These are phyloP conservation scores for Xyliphius kryptos DNA, from an alignment of 2,113 vertebrate species.

Conservation along the genomic window DNA sequence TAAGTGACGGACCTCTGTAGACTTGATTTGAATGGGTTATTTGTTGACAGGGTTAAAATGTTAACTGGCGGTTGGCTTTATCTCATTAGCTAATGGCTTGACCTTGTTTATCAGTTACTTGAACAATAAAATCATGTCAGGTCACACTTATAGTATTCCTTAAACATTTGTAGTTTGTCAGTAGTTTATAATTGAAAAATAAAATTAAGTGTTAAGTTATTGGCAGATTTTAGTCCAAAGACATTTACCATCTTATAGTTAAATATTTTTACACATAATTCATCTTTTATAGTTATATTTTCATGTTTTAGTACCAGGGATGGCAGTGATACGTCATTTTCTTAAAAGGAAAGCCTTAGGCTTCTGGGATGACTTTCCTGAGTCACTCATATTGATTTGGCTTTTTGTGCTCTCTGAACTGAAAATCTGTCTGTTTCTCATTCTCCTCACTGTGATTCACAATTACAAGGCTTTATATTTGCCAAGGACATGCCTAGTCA, in stretches of 20 bases:
- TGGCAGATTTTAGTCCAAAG: background rate
- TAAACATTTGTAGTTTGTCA: constrained; percentile 37
- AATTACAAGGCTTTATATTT: background rate
- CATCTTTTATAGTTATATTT: background rate
- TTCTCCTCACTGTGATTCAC: background rate
- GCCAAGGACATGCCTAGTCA: no score
- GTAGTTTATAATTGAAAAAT: no score
- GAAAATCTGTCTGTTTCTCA: background rate
- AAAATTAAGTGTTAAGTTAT: no score
- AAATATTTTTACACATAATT: background rate
- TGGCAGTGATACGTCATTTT: constrained; percentile 6
- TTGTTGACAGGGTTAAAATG: constrained; percentile 24
- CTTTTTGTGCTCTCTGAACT: constrained; percentile 4
- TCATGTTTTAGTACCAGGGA: background rate
- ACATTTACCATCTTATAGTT: constrained; percentile 5
- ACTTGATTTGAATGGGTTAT: constrained; percentile 16
- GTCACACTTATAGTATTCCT: constrained; percentile 18
- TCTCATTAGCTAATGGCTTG: constrained; percentile 49
- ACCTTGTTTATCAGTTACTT: constrained; percentile 57
- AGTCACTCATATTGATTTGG: constrained; percentile 15
- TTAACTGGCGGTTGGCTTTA: constrained; percentile 38
- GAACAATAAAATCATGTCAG: constrained; percentile 51
- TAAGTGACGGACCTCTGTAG: constrained; percentile 20
- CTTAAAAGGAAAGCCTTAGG: background rate
- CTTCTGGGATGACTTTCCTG: background rate